Percentiles rank a stretch among this genome's conserved stretches.
phyloP scores from a whole-genome alignment of 2,113 vertebrate species.

The Thamnophis sirtalis region DNA sequence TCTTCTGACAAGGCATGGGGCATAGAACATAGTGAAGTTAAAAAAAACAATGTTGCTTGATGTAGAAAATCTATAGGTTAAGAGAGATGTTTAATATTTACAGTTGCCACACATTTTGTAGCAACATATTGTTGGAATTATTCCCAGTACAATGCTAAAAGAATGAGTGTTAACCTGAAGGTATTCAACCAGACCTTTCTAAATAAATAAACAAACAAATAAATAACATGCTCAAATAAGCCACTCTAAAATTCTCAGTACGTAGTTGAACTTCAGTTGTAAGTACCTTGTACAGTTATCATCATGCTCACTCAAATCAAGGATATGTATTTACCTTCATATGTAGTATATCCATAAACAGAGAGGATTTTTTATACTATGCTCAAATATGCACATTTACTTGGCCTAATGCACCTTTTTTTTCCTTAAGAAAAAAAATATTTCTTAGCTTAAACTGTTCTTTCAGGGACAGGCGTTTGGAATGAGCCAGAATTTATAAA shows the following conservation, averaged over 20 bases:
- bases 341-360: not conserved
- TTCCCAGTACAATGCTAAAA: constrained; percentile 10
- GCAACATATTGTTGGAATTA: not conserved
- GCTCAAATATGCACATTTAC: not conserved
- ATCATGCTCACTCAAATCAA: not conserved
- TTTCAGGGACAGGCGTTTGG: not conserved
- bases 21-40: not conserved
- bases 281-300: not conserved
- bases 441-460: not conserved
- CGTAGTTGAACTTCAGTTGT: not conserved
- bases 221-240: not conserved
- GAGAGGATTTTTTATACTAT: not conserved
- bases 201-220: not conserved
- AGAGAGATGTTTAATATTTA: not conserved
- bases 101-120: not conserved
- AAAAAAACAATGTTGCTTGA: not conserved
- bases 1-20: not conserved
- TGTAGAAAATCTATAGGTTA: not conserved
- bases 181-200: not conserved
- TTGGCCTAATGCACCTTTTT: not conserved
- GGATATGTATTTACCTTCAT: not conserved
- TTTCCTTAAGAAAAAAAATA: not conserved
- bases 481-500: not conserved
- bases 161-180: not conserved
- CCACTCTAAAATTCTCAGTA: not conserved